Evolutionary conservation across 2,113 vertebrate species (phyloP).

Genomic region (Brachionichthys hirsutus): DNA sequence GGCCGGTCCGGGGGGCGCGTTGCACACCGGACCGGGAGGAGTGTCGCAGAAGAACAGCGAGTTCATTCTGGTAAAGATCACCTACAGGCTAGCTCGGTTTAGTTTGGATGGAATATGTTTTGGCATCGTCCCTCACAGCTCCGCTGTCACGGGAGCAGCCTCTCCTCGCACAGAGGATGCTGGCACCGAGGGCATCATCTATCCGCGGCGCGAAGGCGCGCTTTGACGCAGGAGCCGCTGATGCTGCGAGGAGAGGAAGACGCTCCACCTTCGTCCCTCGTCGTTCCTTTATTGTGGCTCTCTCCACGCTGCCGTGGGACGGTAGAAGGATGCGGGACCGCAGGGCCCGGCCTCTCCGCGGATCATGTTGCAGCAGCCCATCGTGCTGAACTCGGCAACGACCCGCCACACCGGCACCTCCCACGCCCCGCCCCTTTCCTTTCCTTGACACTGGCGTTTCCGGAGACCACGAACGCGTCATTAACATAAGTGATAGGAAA

Average conservation of each 20-base stretch:
- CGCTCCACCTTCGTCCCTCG: constrained; percentile 37
- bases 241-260: constrained; percentile 22
- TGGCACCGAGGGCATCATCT: constrained; percentile 57
- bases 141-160: constrained; percentile 25
- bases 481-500: constrained; percentile 11
- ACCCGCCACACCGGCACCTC: constrained; percentile 44
- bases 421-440: constrained; percentile 23
- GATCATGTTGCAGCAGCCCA: constrained; percentile 73
- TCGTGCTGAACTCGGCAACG: constrained; percentile 69
- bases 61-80: constrained; percentile 76
- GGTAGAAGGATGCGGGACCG: constrained; percentile 36
- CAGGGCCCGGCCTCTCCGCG: constrained; percentile 53
- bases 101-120: constrained; percentile 26
- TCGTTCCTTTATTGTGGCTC: constrained; percentile 16
- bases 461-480: background rate
- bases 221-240: constrained; percentile 68
- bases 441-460: constrained; percentile 9
- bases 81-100: constrained; percentile 22
- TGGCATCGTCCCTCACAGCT: constrained; percentile 44
- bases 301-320: constrained; percentile 36
- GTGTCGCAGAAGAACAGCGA: constrained; percentile 82
- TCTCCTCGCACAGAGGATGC: constrained; percentile 57
- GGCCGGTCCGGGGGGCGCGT: constrained; percentile 54
- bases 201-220: constrained; percentile 38
- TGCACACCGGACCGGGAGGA: constrained; percentile 56